These are phyloP conservation scores for Orthosia incerta DNA, from an alignment of 2,888 invertebrate species.

Conservation along the genomic window DNA sequence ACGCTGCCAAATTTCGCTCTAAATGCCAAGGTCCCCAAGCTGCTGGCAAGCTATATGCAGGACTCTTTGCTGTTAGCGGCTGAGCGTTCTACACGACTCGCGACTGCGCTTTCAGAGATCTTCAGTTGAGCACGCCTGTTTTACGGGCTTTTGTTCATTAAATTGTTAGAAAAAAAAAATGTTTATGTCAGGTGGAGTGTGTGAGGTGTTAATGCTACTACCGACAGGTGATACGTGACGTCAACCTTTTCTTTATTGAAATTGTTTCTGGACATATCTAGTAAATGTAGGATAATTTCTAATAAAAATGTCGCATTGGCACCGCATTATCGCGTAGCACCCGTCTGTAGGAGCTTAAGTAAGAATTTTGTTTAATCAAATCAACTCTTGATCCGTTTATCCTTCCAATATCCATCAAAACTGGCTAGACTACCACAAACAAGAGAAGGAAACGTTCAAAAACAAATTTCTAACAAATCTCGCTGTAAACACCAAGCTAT, in stretches of 20 bases:
- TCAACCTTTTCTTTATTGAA: no score
- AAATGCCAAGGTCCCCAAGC: conserved; percentile 6
- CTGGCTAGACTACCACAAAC: background rate
- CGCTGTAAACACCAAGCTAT: conserved; percentile 10
- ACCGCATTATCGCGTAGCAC: no score
- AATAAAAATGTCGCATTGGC: no score
- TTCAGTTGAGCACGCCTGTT: conserved; percentile 36
- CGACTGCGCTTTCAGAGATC: conserved; percentile 16
- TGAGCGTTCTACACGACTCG: conserved; percentile 29
- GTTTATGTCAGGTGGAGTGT: background rate
- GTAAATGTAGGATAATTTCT: no score
- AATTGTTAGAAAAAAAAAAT: conserved; percentile 13
- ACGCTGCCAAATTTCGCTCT: background rate
- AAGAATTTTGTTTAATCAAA: no score
- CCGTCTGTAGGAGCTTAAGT: no score
- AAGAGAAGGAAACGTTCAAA: background rate
- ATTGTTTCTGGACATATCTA: no score
- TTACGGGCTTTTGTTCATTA: conserved; percentile 21
- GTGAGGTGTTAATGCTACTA: background rate
- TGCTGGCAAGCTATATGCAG: conserved; percentile 32
- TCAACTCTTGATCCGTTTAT: no score
- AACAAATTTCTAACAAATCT: background rate
- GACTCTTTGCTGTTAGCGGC: conserved; percentile 38
- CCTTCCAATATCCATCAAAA: no score
- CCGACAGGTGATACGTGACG: no score